Conservation (phyloP, 2,113 vertebrate species). For the Plecotus auritus region DNA sequence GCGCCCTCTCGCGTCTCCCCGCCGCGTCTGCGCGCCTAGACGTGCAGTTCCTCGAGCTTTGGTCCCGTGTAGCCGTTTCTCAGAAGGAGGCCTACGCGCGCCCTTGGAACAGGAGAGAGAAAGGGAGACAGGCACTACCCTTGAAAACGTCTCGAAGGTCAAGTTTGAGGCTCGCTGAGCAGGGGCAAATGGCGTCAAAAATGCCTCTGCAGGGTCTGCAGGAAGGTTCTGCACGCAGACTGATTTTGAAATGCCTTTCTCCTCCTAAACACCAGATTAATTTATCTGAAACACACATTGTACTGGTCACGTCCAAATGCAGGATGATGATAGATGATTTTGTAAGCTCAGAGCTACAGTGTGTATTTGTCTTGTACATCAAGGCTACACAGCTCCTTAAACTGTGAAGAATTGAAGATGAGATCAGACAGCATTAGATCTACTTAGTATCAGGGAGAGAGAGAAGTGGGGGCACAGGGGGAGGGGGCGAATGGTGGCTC, state of each 20-base stretch:
- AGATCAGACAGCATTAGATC: slow-evolving; percentile 23
- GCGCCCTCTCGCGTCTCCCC: not conserved
- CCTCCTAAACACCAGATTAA: slow-evolving; percentile 27
- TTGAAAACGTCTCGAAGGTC: slow-evolving; percentile 65
- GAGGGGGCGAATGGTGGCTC: not conserved
- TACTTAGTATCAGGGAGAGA: not conserved
- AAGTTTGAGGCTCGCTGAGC: slow-evolving; percentile 47
- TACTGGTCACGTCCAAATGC: slow-evolving; percentile 28
- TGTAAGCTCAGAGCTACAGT: slow-evolving; percentile 4
- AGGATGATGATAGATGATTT: slow-evolving; percentile 41
- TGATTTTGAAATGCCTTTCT: slow-evolving; percentile 15
- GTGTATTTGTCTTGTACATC: slow-evolving; percentile 49
- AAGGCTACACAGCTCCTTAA: slow-evolving; percentile 29
- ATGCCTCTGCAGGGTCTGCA: not conserved
- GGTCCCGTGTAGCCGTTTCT: not conserved
- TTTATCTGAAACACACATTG: slow-evolving; percentile 13
- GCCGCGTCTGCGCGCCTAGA: not conserved
- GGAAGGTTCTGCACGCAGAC: not conserved
- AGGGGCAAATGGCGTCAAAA: not conserved
- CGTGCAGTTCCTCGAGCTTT: not conserved
- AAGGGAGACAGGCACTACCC: not conserved
- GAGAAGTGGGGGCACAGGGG: not conserved
- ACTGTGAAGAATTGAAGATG: slow-evolving; percentile 3
- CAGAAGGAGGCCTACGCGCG: slow-evolving; percentile 10
- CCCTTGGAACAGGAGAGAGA: not conserved